Base-by-base conservation (phyloP, 2,113 vertebrate genomes). In the Gopherus flavomarginatus region DNA sequence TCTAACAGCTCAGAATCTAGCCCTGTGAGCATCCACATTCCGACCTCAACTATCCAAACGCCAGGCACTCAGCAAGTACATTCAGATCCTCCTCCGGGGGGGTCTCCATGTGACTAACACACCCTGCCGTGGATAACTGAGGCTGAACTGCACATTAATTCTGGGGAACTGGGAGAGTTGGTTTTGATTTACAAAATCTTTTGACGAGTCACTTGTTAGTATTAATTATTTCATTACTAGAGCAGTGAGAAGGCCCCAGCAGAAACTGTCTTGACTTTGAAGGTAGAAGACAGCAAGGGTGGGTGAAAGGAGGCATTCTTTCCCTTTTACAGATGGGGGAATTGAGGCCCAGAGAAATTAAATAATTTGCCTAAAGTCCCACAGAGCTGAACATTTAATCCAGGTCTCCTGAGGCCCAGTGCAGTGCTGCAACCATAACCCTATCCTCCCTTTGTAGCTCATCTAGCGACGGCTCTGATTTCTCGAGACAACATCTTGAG, bases 91-190 rank as follows among this genome's bases (percentile, higher is more conserved):
- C 0, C 2, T 21, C 80, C 50, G 62, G n/a, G 12, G n/a, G 77
- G 53, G 21, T 11, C 31, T 11, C 47, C 0, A 0, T 0, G 0
- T 0, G 12, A 11, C n/a, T 84, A n/a, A 80, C 49, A 85, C 56
- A 42, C 14, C 3, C 26, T 82, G 31, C 24, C 31, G 8, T 8
- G 35, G 17, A 86, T 5, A n/a, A 82, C 35, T 2, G 80, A 54
- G 52, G 21, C 50, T 38, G 80, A 24, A 13, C 50, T 17, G 21
- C 47, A 59, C 0, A 0, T 22, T 27, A 0, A 0, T 59, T 93
- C 88, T 85, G 38, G 21, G 85, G 56, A 16, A 35, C 59, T 80
- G 31, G 27, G 59, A 87, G 90, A 88, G 38, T 24, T 47, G 3
- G 12, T 88, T 86, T 94, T 83, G 6, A 6, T 50, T 47, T 72